Evolutionary conservation across 2,888 invertebrate species (phyloP).

Genomic region (Bombylius major): DNA sequence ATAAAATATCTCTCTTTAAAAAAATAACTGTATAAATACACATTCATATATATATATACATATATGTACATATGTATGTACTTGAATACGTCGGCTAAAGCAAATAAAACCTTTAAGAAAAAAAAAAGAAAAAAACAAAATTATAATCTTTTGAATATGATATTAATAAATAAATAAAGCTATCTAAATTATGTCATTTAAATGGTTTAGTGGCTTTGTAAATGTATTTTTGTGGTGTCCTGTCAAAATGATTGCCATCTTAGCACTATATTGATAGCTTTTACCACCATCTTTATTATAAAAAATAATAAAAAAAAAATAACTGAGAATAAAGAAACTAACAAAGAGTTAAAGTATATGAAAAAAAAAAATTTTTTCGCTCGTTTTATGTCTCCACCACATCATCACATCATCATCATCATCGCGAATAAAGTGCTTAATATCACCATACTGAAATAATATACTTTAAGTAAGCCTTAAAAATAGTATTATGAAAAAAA

Average conservation of each 20-base stretch:
- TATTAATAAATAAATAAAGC: neutral
- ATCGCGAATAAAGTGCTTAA: neutral
- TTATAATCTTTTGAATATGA: too few species aligned
- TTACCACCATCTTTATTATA: neutral
- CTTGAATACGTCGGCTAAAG: too few species aligned
- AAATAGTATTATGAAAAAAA: too few species aligned
- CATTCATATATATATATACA: too few species aligned
- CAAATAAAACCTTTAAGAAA: neutral
- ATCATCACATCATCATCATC: neutral
- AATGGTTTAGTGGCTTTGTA: conserved; percentile 2
- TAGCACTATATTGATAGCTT: conserved; percentile 1
- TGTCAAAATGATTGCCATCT: conserved; percentile 1
- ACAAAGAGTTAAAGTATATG: too few species aligned
- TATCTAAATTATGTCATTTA: conserved; percentile 8
- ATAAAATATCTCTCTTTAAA: too few species aligned
- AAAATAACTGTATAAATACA: too few species aligned
- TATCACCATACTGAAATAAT: neutral
- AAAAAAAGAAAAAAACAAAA: neutral
- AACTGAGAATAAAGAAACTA: too few species aligned
- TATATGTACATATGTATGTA: too few species aligned
- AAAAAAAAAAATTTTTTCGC: neutral
- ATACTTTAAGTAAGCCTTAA: too few species aligned
- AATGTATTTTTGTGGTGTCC: conserved; percentile 2
- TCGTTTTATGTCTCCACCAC: neutral
- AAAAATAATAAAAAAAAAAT: too few species aligned